phyloP scores from a whole-genome alignment of 2,797 vertebrate species.

The Craterocephalus amniculus region DNA sequence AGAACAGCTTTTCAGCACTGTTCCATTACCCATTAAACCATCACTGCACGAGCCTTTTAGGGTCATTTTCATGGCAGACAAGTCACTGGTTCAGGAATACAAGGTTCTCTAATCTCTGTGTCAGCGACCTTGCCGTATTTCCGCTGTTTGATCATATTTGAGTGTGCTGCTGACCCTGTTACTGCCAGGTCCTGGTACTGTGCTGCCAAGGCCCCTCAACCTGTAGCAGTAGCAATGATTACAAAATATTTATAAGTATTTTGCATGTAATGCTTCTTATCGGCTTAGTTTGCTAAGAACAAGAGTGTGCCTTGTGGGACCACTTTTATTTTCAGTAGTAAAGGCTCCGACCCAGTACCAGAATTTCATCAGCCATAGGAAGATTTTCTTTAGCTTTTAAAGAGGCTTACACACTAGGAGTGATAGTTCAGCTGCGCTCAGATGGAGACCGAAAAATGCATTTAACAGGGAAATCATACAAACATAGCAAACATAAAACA shows the following conservation, averaged over 20 bases:
- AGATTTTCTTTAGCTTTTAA: slow-evolving; percentile 69
- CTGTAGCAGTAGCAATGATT: slow-evolving; percentile 1
- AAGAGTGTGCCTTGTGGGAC: slow-evolving; percentile 9
- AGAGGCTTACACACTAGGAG: slow-evolving; percentile 52
- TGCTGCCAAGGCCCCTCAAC: slow-evolving; percentile 1
- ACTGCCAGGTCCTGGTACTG: neutral
- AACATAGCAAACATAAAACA: slow-evolving; percentile 32
- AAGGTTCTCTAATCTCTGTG: slow-evolving; percentile 37
- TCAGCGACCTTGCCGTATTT: slow-evolving; percentile 31
- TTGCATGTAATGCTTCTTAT: neutral
- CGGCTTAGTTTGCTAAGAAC: slow-evolving; percentile 7
- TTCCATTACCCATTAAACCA: slow-evolving; percentile 50
- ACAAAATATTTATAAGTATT: neutral
- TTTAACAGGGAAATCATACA: slow-evolving; percentile 25
- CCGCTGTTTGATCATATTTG: slow-evolving; percentile 12
- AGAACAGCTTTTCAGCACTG: slow-evolving; percentile 38
- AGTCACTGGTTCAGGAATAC: slow-evolving; percentile 37
- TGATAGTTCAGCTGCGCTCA: slow-evolving; percentile 49
- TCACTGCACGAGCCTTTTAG: slow-evolving; percentile 48
- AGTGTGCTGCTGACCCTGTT: slow-evolving; percentile 11
- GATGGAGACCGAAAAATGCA: slow-evolving; percentile 39
- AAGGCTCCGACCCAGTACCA: slow-evolving; percentile 25
- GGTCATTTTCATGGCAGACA: slow-evolving; percentile 47
- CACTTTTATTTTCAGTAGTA: slow-evolving; percentile 21
- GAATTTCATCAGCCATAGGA: slow-evolving; percentile 33